Conservation (phyloP, 2,888 invertebrate genomes). For the Podotricha telesiphe region DNA sequence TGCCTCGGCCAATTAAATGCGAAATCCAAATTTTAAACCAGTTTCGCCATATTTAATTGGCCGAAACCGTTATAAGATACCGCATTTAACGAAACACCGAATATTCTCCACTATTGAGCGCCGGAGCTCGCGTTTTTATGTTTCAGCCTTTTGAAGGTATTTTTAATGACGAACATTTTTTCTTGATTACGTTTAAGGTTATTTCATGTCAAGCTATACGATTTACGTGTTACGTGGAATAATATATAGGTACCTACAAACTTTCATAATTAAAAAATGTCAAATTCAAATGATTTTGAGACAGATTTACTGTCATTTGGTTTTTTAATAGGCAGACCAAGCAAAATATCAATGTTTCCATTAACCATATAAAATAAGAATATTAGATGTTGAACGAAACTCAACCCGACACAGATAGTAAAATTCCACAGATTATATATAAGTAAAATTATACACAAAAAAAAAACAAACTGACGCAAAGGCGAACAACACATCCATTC, state of each 20-base stretch:
- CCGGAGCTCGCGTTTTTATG: conserved; percentile 19
- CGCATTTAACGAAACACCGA: conserved; percentile 42
- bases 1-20: conserved; percentile 55
- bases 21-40: conserved; percentile 54
- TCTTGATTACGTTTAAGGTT: conserved; percentile 5
- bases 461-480: neutral
- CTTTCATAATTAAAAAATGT: neutral
- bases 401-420: no score
- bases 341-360: no score
- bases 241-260: neutral
- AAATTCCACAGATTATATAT: neutral
- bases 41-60: conserved; percentile 49
- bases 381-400: no score
- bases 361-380: no score
- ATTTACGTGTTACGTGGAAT: conserved; percentile 1
- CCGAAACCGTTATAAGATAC: conserved; percentile 55
- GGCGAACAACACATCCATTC: conserved; percentile 7
- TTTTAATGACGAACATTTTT: conserved; percentile 19
- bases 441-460: neutral
- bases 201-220: conserved; percentile 4
- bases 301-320: neutral
- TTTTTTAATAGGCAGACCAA: no score
- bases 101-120: conserved; percentile 32
- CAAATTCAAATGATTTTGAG: neutral
- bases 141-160: conserved; percentile 23